A percentile compares a stretch with the other conserved stretches of the same genome.
Conservation (phyloP, 1,140 invertebrate species). For the Aphis gossypii region DNA sequence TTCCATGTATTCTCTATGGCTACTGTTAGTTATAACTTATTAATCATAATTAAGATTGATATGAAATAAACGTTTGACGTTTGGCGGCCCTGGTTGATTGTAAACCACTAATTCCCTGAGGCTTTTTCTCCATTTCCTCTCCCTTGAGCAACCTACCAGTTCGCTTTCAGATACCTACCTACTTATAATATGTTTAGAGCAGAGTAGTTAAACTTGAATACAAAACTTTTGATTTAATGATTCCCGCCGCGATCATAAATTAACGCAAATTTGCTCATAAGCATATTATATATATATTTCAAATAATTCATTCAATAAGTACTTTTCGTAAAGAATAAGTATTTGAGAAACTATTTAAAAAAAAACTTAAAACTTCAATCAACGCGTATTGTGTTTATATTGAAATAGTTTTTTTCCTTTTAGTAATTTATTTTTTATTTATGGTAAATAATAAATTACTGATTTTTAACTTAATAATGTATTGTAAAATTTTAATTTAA, state of each 20-base stretch:
- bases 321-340: neutral
- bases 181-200: neutral
- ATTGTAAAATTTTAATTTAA: neutral
- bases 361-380: neutral
- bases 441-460: neutral
- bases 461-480: neutral
- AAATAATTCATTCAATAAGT: neutral
- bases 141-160: neutral
- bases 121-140: neutral
- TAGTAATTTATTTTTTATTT: neutral
- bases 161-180: neutral
- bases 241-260: neutral
- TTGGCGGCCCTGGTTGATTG: neutral
- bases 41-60: neutral
- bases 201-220: neutral
- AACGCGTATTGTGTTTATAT: neutral
- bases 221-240: constrained; percentile 5
- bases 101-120: neutral
- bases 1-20: neutral
- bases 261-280: neutral
- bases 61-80: neutral
- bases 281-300: neutral
- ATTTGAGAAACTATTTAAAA: neutral
- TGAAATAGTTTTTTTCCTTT: neutral
- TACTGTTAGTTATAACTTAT: neutral